These are phyloP conservation scores for Chaetorhynchus papuensis DNA, from an alignment of 2,113 vertebrate species.

Conservation along the genomic window DNA sequence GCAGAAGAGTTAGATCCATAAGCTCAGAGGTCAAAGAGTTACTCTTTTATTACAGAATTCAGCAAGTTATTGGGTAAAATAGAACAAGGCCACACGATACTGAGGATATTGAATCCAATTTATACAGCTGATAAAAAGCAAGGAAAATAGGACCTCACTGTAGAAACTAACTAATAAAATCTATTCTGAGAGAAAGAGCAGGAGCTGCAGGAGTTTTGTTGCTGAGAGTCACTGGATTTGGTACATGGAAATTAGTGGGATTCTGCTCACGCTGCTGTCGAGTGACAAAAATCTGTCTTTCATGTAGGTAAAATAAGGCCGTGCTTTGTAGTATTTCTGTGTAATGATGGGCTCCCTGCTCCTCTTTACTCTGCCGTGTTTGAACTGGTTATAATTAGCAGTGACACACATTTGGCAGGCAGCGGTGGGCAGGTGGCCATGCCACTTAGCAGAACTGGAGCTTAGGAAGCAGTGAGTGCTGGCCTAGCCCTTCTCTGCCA, in stretches of 20 bases:
- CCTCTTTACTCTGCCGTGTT: neutral
- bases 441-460: neutral
- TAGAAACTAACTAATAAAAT: neutral
- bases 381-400: neutral
- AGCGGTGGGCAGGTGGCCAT: neutral
- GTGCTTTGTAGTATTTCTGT: neutral
- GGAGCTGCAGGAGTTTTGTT: neutral
- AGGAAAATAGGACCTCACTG: neutral
- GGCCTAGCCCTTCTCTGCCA: neutral
- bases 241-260: neutral
- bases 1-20: neutral
- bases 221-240: neutral
- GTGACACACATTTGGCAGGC: conserved; percentile 17
- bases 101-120: neutral
- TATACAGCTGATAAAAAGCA: neutral
- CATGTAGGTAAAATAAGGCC: neutral
- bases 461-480: neutral
- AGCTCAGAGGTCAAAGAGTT: neutral
- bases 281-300: conserved; percentile 10
- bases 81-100: neutral
- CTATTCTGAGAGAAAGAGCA: neutral
- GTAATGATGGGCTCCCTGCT: conserved; percentile 7
- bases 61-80: neutral
- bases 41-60: neutral
- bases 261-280: neutral